Conservation (phyloP, 2,888 invertebrate species). For the Aporophyla lueneburgensis region DNA sequence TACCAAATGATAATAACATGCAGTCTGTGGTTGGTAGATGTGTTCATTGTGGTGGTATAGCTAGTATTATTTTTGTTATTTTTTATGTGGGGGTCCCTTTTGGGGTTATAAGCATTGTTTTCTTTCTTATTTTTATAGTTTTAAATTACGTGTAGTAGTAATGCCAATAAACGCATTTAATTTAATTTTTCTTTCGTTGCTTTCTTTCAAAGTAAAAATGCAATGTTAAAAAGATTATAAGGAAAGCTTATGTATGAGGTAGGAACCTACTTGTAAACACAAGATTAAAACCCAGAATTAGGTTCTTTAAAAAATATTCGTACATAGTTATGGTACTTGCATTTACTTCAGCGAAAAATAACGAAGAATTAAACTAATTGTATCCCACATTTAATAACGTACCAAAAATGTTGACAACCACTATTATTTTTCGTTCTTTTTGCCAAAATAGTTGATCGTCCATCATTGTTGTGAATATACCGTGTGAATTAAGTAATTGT, state of each 20-base stretch:
- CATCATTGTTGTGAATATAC: not conserved
- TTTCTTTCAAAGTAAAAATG: too few relatives aligned
- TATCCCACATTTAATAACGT: not conserved
- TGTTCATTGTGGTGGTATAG: too few relatives aligned
- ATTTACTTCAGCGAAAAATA: not conserved
- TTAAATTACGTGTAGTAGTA: too few relatives aligned
- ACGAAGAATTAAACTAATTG: not conserved
- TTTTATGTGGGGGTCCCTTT: too few relatives aligned
- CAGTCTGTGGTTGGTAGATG: not conserved
- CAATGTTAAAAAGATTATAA: not conserved
- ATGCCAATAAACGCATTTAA: too few relatives aligned
- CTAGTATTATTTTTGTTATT: not conserved
- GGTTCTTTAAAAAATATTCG: too few relatives aligned
- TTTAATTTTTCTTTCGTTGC: too few relatives aligned
- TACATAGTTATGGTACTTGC: too few relatives aligned
- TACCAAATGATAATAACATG: conserved; percentile 3
- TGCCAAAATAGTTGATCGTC: not conserved
- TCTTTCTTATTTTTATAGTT: too few relatives aligned
- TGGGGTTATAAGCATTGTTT: too few relatives aligned
- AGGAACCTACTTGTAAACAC: not conserved
- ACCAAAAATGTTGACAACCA: conserved; percentile 21
- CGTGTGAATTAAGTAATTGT: not conserved
- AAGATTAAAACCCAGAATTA: not conserved
- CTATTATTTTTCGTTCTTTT: not conserved
- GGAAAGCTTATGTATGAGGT: not conserved